These are phyloP conservation scores for Chrysoperla carnea DNA, from an alignment of 1,140 invertebrate species.

Conservation along the genomic window DNA sequence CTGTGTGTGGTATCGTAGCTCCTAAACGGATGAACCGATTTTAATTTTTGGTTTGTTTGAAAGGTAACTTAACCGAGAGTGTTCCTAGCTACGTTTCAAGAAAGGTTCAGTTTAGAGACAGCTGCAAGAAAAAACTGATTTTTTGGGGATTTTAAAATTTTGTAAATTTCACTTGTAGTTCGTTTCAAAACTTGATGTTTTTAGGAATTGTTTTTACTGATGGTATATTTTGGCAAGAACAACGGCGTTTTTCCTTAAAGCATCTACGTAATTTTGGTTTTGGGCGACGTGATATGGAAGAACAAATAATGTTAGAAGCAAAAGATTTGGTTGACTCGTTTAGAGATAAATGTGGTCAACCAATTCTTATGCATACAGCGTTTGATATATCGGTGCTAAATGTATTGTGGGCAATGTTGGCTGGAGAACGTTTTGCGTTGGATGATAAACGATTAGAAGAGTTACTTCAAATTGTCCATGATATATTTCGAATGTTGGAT, in stretches of 20 bases:
- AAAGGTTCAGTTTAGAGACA: too few species aligned
- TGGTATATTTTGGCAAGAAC: constrained; percentile 35
- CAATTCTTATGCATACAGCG: constrained; percentile 27
- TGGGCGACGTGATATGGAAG: constrained; percentile 36
- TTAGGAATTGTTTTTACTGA: constrained; percentile 46
- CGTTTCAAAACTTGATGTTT: not conserved
- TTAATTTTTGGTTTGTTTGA: too few species aligned
- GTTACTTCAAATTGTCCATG: constrained; percentile 33
- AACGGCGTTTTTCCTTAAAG: constrained; percentile 35
- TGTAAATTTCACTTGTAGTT: too few species aligned
- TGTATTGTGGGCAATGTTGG: constrained; percentile 51
- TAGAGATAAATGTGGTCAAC: constrained; percentile 10
- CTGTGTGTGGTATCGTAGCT: too few species aligned
- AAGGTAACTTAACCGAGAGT: too few species aligned
- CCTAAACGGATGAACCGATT: too few species aligned
- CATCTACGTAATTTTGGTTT: constrained; percentile 41
- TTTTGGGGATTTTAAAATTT: too few species aligned
- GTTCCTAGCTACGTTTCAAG: too few species aligned
- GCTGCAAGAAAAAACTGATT: too few species aligned
- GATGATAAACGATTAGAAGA: constrained; percentile 27
- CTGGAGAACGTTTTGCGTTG: constrained; percentile 40
- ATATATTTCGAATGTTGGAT: constrained; percentile 37
- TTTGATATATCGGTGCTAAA: constrained; percentile 47
- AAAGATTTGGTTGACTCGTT: constrained; percentile 26
- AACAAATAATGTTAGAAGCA: constrained; percentile 36